These are phyloP conservation scores for Leptura quadrifasciata DNA, from an alignment of 2,888 invertebrate species.

Conservation along the genomic window DNA sequence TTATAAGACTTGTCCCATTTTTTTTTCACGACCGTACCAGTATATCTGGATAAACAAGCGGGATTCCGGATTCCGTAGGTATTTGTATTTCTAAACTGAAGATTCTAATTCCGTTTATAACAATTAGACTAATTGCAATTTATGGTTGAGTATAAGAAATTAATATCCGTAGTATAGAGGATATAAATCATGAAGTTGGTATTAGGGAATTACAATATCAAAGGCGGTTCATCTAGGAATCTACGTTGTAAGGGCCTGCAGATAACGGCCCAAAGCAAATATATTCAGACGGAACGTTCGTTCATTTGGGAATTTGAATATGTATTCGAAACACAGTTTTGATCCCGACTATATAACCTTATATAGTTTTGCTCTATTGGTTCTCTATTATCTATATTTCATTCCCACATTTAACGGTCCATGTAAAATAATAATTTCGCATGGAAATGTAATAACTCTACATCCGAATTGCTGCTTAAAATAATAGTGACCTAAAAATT, in stretches of 20 bases:
- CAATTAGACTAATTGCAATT: constrained; percentile 63
- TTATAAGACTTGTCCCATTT: no score
- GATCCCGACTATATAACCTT: constrained; percentile 63
- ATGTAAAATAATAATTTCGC: constrained; percentile 39
- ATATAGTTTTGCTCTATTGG: constrained; percentile 68
- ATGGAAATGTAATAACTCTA: constrained; percentile 31
- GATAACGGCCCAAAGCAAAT: constrained; percentile 69
- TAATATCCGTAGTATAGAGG: constrained; percentile 65
- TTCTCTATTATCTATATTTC: constrained; percentile 63
- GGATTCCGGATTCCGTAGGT: neutral
- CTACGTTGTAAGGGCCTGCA: constrained; percentile 69
- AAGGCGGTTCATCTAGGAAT: constrained; percentile 72
- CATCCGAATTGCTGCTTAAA: constrained; percentile 23
- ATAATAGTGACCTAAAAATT: constrained; percentile 11
- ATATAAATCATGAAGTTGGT: constrained; percentile 72
- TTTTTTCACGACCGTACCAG: no score
- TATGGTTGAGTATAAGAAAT: constrained; percentile 60
- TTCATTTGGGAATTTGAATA: constrained; percentile 73
- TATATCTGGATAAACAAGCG: constrained; percentile 30
- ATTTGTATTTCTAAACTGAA: constrained; percentile 43
- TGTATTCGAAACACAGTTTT: constrained; percentile 68
- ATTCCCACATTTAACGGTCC: constrained; percentile 47
- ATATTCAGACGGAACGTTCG: constrained; percentile 67
- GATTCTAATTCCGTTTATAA: constrained; percentile 43
- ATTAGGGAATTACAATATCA: constrained; percentile 73